A percentile compares a stretch with the other conserved stretches of the same genome.
phyloP scores from a whole-genome alignment of 1,140 invertebrate genomes.

The Trigoniulus corallinus region DNA sequence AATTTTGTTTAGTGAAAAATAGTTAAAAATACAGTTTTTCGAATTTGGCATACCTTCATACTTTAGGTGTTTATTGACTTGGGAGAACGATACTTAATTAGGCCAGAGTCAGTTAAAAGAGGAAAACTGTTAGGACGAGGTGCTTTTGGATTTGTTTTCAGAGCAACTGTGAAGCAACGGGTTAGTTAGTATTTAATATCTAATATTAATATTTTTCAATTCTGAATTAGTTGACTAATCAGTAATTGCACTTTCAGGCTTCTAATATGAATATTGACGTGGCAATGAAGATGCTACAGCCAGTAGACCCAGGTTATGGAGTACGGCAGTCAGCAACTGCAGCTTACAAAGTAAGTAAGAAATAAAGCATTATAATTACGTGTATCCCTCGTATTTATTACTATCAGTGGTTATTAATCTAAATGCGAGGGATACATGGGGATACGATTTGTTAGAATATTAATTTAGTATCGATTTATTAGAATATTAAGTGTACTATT shows the following conservation, averaged over 20 bases:
- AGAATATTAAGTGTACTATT: slow-evolving; percentile 6
- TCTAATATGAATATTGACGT: slow-evolving; percentile 41
- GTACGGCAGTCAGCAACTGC: slow-evolving; percentile 51
- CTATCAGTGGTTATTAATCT: no score
- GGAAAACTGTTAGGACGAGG: slow-evolving; percentile 78
- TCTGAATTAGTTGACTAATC: no score
- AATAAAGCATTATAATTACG: neutral
- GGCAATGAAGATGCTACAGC: slow-evolving; percentile 90
- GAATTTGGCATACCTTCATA: slow-evolving; percentile 6
- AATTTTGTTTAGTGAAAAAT: slow-evolving; percentile 2
- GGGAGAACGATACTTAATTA: slow-evolving; percentile 55
- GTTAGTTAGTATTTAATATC: slow-evolving; percentile 8
- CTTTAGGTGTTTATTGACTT: slow-evolving; percentile 73
- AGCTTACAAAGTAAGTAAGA: slow-evolving; percentile 68
- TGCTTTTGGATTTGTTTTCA: slow-evolving; percentile 92
- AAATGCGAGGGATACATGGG: neutral
- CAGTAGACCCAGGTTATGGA: slow-evolving; percentile 66
- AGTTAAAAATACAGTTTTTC: slow-evolving; percentile 3
- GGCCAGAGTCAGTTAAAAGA: slow-evolving; percentile 55
- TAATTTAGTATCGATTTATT: neutral
- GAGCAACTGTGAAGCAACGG: slow-evolving; percentile 6
- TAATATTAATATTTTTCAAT: no score
- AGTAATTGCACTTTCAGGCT: no score
- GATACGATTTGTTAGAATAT: no score
- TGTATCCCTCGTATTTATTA: no score